Conservation (phyloP, 2,797 vertebrate genomes). For the Manis javanica region DNA sequence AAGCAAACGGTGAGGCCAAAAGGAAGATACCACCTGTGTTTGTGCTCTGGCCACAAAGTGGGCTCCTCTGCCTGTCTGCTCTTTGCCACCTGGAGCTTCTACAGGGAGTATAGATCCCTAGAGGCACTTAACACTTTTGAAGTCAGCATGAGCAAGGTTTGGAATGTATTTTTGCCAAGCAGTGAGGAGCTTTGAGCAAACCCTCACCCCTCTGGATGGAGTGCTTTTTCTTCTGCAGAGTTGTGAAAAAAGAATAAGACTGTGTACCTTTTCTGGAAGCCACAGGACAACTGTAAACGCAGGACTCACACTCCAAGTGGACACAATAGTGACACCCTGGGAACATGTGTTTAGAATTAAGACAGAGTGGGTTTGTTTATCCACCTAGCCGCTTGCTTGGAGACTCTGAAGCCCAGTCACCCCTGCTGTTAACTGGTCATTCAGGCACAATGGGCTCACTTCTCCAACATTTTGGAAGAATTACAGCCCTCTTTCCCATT, state of each 20-base stretch:
- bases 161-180: slow-evolving; percentile 53
- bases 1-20: neutral
- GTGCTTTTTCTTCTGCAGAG: neutral
- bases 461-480: slow-evolving; percentile 47
- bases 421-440: neutral
- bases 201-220: neutral
- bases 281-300: slow-evolving; percentile 49
- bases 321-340: neutral
- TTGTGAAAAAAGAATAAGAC: neutral
- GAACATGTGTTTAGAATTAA: slow-evolving; percentile 29
- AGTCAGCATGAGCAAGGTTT: neutral
- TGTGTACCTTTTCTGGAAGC: slow-evolving; percentile 61
- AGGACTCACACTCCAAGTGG: neutral
- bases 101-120: neutral
- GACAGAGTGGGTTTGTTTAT: neutral
- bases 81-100: neutral
- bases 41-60: neutral
- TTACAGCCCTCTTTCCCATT: slow-evolving; percentile 64
- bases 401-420: neutral
- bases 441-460: slow-evolving; percentile 32
- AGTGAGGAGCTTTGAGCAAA: slow-evolving; percentile 40
- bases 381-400: neutral
- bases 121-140: neutral
- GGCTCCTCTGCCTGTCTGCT: neutral
- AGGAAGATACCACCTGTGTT: neutral